Base-by-base conservation (phyloP, 2,113 vertebrate species). In the Microcebus jonahi region DNA sequence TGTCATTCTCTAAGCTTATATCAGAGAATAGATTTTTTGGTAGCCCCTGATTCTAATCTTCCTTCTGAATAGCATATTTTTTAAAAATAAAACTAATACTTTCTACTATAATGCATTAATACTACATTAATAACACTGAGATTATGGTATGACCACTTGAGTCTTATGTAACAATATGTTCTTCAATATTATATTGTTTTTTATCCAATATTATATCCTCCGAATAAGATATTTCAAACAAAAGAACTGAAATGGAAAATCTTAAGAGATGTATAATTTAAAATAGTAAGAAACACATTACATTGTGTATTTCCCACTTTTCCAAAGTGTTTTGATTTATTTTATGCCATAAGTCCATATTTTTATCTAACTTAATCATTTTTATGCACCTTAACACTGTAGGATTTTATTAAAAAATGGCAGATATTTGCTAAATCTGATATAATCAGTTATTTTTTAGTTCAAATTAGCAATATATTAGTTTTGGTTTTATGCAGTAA, bases 141-240 rank as follows among this genome's bases (percentile, higher is more conserved):
- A 39, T 76, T 88, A 82, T n/a, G n/a, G 31, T 84, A 31, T 92
- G 57, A 50, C 61, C n/a, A 61, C 57, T 84, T 63, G 45, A 94
- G 13, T 63, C 21, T 68, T 91, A 84, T 36, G n/a, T 39, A 77
- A 42, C n/a, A 93, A 57, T 73, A 34, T 18, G 0, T 29, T 91
- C 42, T 86, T 90, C 55, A 42, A 10, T 94, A 31, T 87, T 94
- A 29, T 77, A 50, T 50, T 93, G 81, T 85, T 67, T 95, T 90
- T 39, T 29, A 3, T 15, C 45, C 20, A 70, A 18, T 20, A 55
- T 55, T 55, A 18, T 55, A 55, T 55, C 17, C 18, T 21, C 15
- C n/a, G 23, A 77, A 70, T 29, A 76, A 36, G 18, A 55, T 90
- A 77, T 92, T 87, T 94, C 45, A 65, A 71, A 82, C 5, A 29